Base-by-base conservation (phyloP, 2,113 vertebrate genomes). In the Lanius ludovicianus region DNA sequence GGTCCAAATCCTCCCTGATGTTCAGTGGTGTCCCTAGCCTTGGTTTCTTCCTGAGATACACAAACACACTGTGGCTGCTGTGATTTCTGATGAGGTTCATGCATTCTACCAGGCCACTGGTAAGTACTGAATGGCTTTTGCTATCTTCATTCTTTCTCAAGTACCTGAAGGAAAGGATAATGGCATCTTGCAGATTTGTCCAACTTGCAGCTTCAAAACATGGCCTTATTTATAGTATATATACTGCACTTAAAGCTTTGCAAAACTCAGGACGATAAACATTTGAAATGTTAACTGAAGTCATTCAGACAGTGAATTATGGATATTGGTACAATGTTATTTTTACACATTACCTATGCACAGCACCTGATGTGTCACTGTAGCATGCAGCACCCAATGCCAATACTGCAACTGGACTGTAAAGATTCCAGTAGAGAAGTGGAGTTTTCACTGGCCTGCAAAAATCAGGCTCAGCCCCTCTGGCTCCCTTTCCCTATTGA, bases 341-440 rank as follows among this genome's bases (percentile, higher is more conserved):
- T 85, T 69, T 42, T 50, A 57, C 16, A 30, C 35, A 50, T 68
- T 33, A 59, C n/a, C 55, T 64, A 15, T 16, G 60, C 28, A 55
- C 35, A 56, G 37, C 21, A 47, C 17, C 42, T 49, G 37, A 63
- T 10, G 0, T 35, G 37, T 11, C 44, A 67, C n/a, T 0, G 0
- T 1, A 39, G 23, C 0, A 0, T 10, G 33, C 65, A 79, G 42
- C 25, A 82, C 31, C 9, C 3, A 2, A 42, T 19, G n/a, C 21
- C 44, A 52, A 35, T 18, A 44, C 19, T n/a, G 47, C 22, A 65
- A 35, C 1, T n/a, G 41, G 8, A 90, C 28, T 37, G 15, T 2
- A 37, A 60, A 42, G 42, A 42, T 25, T 73, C 67, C 41, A 46
- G 30, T 21, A 50, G 20, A 77, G 50, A 76, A 73, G 7, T 8